Evolutionary conservation across 2,888 invertebrate genomes (phyloP).

Genomic region (Trissonchulus sp.): DNA sequence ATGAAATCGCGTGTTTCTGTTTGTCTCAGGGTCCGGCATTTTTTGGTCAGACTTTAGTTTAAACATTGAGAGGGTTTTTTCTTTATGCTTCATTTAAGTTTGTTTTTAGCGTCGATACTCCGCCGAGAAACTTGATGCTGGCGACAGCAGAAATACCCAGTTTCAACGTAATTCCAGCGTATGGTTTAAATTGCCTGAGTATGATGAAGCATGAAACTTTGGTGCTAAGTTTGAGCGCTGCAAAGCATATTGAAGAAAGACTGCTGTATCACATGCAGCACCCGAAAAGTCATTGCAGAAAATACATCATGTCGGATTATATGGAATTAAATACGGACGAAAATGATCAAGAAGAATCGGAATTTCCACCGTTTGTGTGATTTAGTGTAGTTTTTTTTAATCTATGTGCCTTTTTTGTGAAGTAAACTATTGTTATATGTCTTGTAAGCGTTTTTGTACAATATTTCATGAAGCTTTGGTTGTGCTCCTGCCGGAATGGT

Average conservation of each 20-base stretch:
- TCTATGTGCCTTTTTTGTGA: too few species aligned
- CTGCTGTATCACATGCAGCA: conserved; percentile 43
- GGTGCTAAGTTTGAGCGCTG: conserved; percentile 74
- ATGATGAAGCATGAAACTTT: conserved; percentile 94
- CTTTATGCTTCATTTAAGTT: too few species aligned
- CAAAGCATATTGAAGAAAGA: conserved; percentile 70
- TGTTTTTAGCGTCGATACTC: conserved; percentile 67
- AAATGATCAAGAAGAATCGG: conserved; percentile 44
- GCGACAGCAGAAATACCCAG: conserved; percentile 72
- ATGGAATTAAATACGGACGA: conserved; percentile 46
- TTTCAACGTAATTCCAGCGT: conserved; percentile 88
- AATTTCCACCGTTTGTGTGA: conserved; percentile 32
- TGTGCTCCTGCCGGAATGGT: too few species aligned
- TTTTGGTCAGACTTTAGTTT: too few species aligned
- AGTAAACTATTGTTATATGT: too few species aligned
- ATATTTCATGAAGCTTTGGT: too few species aligned
- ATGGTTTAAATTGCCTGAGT: conserved; percentile 87
- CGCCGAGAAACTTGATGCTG: conserved; percentile 76
- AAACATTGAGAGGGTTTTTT: too few species aligned
- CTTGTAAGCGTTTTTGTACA: too few species aligned
- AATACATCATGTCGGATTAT: conserved; percentile 47
- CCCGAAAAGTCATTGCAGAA: conserved; percentile 40
- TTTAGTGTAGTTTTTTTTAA: neutral
- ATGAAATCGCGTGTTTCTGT: too few species aligned
- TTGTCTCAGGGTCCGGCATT: too few species aligned